phyloP scores from a whole-genome alignment of 35 echinoderm and acorn worm species.

The Eucidaris tribuloides region DNA sequence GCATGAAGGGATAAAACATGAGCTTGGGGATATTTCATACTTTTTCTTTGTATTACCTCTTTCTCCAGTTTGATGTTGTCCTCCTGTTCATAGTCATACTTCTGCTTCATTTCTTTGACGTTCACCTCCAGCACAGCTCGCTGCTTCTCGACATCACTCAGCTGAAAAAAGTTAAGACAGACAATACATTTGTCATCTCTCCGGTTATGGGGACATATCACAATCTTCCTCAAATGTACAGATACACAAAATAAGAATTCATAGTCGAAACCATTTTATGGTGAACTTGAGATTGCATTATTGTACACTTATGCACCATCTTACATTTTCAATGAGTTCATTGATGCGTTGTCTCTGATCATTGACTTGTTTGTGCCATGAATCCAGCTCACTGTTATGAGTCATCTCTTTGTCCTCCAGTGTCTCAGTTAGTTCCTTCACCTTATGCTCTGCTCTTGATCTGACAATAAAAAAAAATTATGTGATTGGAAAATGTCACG shows the following conservation, averaged over 20 bases:
- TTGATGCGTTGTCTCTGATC: conserved; percentile 39
- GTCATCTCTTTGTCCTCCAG: conserved; percentile 18
- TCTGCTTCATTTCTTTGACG: conserved; percentile 51
- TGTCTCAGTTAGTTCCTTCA: conserved; percentile 35
- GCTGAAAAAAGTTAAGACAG: conserved; percentile 35
- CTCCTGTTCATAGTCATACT: conserved; percentile 63
- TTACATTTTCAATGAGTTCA: conserved; percentile 42
- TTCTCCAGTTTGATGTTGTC: conserved; percentile 55
- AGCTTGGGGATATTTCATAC: no score
- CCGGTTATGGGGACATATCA: no score
- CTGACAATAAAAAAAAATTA: no score
- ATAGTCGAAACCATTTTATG: no score
- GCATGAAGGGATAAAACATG: no score
- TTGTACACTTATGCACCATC: no score
- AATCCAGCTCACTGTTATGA: conserved; percentile 27
- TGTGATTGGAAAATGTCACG: no score
- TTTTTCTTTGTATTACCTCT: conserved; percentile 71
- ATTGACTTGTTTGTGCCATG: conserved; percentile 33
- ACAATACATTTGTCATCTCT: not conserved
- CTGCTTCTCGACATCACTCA: conserved; percentile 76
- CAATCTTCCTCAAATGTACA: no score
- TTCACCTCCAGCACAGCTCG: conserved; percentile 59
- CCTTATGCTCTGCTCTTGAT: conserved; percentile 22
- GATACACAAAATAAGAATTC: no score
- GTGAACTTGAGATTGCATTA: no score